Evolutionary conservation across 2,797 vertebrate species (phyloP).

Genomic region (Synaphobranchus kaupii): DNA sequence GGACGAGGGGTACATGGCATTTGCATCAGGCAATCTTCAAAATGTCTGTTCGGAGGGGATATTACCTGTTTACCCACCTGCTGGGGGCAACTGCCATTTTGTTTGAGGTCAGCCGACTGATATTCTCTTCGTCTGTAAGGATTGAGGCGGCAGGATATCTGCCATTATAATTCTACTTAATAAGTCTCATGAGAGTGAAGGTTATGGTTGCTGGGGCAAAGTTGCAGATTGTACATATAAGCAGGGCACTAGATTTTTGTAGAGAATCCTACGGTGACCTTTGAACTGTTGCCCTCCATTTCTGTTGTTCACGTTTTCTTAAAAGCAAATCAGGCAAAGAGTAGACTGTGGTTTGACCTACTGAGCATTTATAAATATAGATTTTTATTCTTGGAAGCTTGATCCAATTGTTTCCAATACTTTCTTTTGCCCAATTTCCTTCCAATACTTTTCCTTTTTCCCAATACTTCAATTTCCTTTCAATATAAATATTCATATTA

Average conservation of each 20-base stretch:
- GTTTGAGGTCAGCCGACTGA: conserved; percentile 68
- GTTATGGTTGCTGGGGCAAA: neutral
- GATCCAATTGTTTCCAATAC: neutral
- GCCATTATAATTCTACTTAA: conserved; percentile 62
- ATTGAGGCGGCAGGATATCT: conserved; percentile 39
- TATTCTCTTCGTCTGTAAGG: conserved; percentile 49
- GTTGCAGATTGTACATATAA: neutral
- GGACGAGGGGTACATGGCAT: conserved; percentile 51
- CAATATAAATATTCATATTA: neutral
- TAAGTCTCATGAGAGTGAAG: conserved; percentile 29
- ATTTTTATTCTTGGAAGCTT: neutral
- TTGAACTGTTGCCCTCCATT: neutral
- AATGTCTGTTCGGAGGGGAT: conserved; percentile 60
- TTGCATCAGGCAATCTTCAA: conserved; percentile 45
- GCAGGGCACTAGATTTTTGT: neutral
- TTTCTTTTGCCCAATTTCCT: neutral
- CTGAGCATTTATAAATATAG: neutral
- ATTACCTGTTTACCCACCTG: conserved; percentile 69
- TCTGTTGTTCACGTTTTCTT: neutral
- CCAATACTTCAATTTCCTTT: neutral
- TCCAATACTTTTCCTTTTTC: neutral
- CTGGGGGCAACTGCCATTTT: conserved; percentile 61
- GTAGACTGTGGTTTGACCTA: neutral
- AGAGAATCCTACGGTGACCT: neutral
- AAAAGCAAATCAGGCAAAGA: neutral